Percentiles rank a stretch among this genome's conserved stretches.
Conservation (phyloP, 1,140 invertebrate genomes). For the Lerema accius region DNA sequence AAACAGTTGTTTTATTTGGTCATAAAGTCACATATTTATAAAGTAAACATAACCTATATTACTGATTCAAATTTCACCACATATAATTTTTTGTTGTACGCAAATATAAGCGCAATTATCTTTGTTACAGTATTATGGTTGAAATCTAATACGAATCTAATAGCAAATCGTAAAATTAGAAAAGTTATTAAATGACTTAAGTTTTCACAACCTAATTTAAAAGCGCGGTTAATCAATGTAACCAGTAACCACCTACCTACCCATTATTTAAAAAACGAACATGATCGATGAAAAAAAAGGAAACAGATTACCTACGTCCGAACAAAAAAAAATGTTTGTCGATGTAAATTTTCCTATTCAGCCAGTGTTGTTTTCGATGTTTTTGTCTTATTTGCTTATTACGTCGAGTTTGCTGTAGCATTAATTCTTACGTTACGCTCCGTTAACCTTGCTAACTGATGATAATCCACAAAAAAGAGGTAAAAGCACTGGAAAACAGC, state of each 20-base stretch:
- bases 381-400: conserved; percentile 10
- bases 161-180: not conserved
- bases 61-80: not conserved
- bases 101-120: too few species aligned
- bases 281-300: not conserved
- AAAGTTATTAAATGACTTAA: too few species aligned
- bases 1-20: too few species aligned
- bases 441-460: conserved; percentile 60
- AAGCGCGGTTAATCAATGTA: too few species aligned
- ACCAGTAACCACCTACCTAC: too few species aligned
- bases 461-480: conserved; percentile 53
- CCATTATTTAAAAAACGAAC: too few species aligned
- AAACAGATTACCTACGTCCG: not conserved
- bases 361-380: conserved; percentile 17
- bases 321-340: conserved; percentile 32
- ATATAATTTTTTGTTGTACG: too few species aligned
- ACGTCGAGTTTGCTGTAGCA: conserved; percentile 47
- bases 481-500: conserved; percentile 57
- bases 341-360: conserved; percentile 24
- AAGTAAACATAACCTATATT: not conserved
- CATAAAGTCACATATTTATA: not conserved
- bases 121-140: too few species aligned
- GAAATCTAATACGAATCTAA: not conserved
- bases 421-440: conserved; percentile 49
- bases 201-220: too few species aligned